Evolutionary conservation across 1,140 invertebrate species (phyloP).

Genomic region (Nephila pilipes): DNA sequence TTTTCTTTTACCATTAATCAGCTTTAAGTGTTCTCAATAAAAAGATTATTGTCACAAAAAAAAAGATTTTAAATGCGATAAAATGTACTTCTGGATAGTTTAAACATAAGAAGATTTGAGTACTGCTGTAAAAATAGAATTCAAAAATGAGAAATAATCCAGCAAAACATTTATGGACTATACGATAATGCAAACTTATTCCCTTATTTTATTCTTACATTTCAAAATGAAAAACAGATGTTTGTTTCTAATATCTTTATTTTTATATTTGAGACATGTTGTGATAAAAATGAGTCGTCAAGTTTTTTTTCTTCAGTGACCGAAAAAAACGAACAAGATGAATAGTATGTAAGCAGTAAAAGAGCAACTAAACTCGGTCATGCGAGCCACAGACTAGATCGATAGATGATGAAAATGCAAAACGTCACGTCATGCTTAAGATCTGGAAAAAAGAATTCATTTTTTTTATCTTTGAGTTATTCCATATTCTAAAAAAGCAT

Average conservation of each 20-base stretch:
- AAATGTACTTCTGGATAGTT: too few relatives aligned
- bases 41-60: too few relatives aligned
- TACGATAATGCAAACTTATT: too few relatives aligned
- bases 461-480: not conserved
- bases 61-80: too few relatives aligned
- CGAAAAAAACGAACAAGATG: not conserved
- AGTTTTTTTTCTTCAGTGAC: not conserved
- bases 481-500: not conserved
- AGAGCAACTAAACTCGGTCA: conserved; percentile 4
- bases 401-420: conserved; percentile 25
- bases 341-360: not conserved
- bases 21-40: too few relatives aligned
- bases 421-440: conserved; percentile 6
- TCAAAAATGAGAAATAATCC: too few relatives aligned
- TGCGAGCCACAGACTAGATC: not conserved
- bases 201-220: too few relatives aligned
- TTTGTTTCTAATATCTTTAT: not conserved
- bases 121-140: too few relatives aligned
- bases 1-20: too few relatives aligned
- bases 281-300: not conserved
- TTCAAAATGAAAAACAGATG: not conserved
- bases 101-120: too few relatives aligned
- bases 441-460: not conserved
- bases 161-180: too few relatives aligned
- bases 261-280: not conserved